A percentile compares a stretch with the other conserved stretches of the same genome.
Conservation (phyloP, 2,797 vertebrate genomes). For the Arctocebus calabarensis region DNA sequence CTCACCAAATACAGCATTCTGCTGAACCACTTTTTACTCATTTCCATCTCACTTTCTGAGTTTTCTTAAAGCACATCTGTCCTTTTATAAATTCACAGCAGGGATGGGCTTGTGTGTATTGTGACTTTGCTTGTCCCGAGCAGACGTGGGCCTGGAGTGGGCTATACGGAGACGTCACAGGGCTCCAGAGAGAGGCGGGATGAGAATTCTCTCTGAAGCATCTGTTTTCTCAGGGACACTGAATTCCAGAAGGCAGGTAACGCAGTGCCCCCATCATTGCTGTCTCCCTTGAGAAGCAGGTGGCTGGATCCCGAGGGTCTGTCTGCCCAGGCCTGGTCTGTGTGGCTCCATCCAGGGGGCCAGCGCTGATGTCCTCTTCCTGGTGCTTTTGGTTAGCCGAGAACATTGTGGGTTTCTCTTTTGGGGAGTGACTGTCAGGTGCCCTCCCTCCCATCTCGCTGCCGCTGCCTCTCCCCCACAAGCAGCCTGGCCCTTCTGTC, state of each 20-base stretch:
- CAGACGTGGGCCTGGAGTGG: neutral
- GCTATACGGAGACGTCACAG: neutral
- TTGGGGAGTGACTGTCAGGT: neutral
- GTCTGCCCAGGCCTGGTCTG: neutral
- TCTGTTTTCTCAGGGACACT: constrained; percentile 5
- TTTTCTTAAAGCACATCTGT: constrained; percentile 15
- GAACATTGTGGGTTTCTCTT: constrained; percentile 28
- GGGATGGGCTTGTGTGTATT: neutral
- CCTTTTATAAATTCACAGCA: neutral
- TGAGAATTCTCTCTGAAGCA: neutral
- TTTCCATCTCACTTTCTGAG: constrained; percentile 15
- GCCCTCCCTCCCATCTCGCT: neutral
- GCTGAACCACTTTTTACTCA: neutral
- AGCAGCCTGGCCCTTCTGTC: neutral
- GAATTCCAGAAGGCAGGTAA: neutral
- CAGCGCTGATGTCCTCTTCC: neutral
- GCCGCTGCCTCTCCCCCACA: neutral
- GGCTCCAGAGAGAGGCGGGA: neutral
- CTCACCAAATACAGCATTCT: constrained; percentile 14
- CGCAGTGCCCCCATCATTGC: neutral
- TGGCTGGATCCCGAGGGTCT: constrained; percentile 28
- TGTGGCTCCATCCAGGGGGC: neutral
- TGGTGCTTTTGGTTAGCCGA: neutral
- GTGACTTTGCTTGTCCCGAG: neutral
- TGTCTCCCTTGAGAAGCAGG: neutral